Evolutionary conservation across 2,888 invertebrate species (phyloP), one percentile per base, ranked within the genome.

Genomic region (Volucella inflata): DNA sequence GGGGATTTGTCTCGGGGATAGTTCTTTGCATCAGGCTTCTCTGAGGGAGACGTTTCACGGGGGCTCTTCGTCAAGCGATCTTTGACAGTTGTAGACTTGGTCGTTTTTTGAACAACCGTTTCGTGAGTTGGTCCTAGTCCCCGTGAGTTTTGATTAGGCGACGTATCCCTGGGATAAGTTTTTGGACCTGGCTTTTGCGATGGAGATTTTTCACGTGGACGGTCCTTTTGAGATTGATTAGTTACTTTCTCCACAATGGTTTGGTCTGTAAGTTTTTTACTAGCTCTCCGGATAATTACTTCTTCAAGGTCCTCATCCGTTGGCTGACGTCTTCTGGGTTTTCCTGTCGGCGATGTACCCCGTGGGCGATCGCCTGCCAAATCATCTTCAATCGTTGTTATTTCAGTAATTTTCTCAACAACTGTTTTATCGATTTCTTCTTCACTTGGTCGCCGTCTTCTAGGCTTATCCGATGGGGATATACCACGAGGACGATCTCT

Each of bases 391-490:
- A 59, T 59, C 0, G 48, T 48, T n/a, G 30, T 71, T n/a, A 8
- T 44, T 48, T 36, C 62, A 11, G 60, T 77, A 4, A 38, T 40
- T 6, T 46, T 71, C 30, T 71, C 36, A 1, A 55, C 40, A 8
- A 11, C 17, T 50, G 40, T 50, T 44, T 82, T 77, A 10, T 77
- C 82, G 8, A 68, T 53, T 2, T 72, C 70, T 0, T 79, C 84
- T 2, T 84, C 75, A 2, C 42, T 70, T 14, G 67, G 71, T 55
- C 46, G 68, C 3, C 51, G 64, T n/a, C 30, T 36, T 60, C 50
- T 62, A 36, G 62, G 75, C 9, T 76, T 79, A 51, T 76, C 81
- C 8, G 72, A 75, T 21, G 87, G 82, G 55, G 75, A 75, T 17
- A 38, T 70, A 1, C 62, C 57, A 3, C 70, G 64, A 16, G 59